These are phyloP conservation scores for Tolypeutes matacus DNA, from an alignment of 2,797 vertebrate species.

Conservation along the genomic window DNA sequence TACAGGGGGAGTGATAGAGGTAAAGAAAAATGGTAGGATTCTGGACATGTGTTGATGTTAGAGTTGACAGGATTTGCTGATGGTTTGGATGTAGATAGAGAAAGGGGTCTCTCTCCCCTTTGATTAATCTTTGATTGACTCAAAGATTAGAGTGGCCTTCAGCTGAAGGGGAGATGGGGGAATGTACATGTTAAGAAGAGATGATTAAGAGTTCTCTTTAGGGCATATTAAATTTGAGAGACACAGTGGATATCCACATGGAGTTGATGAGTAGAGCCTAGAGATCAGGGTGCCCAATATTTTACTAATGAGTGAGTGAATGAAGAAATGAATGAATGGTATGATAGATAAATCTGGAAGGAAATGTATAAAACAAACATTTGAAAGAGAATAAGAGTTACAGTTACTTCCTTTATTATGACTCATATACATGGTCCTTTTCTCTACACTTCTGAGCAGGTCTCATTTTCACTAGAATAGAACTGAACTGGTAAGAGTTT, in stretches of 20 bases:
- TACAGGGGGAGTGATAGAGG: neutral
- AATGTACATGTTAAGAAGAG: neutral
- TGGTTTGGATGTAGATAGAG: neutral
- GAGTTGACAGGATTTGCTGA: neutral
- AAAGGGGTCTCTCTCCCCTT: neutral
- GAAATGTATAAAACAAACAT: slow-evolving; percentile 18
- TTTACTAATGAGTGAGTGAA: slow-evolving; percentile 25
- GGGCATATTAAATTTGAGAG: neutral
- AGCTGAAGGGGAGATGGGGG: neutral
- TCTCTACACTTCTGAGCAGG: neutral
- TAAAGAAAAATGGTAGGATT: slow-evolving; percentile 22
- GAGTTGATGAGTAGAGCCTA: neutral
- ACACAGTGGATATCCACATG: neutral
- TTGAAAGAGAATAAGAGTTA: slow-evolving; percentile 42
- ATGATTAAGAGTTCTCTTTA: neutral
- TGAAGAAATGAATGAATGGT: neutral
- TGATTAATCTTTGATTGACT: neutral
- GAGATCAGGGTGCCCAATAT: neutral
- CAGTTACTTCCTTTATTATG: slow-evolving; percentile 36
- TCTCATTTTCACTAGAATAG: slow-evolving; percentile 35
- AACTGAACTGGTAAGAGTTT: slow-evolving; percentile 51
- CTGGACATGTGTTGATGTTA: neutral
- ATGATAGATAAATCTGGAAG: slow-evolving; percentile 38
- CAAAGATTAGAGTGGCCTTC: neutral
- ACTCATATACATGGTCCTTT: neutral